phyloP scores from a whole-genome alignment of 1,140 invertebrate genomes.

The Drosophila ercepeae region DNA sequence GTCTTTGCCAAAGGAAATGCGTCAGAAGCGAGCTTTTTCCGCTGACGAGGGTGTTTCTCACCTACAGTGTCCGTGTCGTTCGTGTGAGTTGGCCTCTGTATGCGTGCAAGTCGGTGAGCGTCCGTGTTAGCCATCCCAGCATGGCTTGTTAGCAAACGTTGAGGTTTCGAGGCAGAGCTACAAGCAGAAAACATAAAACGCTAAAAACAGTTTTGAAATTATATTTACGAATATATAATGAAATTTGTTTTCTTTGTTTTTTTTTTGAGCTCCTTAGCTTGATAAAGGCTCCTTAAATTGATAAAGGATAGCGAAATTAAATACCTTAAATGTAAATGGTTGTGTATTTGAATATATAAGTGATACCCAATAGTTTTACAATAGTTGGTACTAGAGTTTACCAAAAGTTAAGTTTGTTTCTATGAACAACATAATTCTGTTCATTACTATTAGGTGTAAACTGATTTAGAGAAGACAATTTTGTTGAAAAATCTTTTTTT shows the following conservation, averaged over 20 bases:
- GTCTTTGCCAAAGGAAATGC: constrained; percentile 53
- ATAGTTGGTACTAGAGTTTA: too few species aligned
- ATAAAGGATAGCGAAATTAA: too few species aligned
- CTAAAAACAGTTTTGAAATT: not conserved
- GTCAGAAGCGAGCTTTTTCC: constrained; percentile 45
- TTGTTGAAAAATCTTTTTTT: too few species aligned
- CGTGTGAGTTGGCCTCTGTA: constrained; percentile 47
- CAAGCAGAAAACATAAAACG: not conserved
- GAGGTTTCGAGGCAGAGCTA: not conserved
- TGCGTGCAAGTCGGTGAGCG: constrained; percentile 42
- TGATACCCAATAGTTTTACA: too few species aligned
- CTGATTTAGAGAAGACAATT: too few species aligned
- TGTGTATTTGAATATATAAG: too few species aligned
- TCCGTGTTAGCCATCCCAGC: constrained; percentile 7
- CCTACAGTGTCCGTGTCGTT: constrained; percentile 62
- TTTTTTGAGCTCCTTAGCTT: not conserved
- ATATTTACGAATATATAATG: not conserved
- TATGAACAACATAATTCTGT: too few species aligned
- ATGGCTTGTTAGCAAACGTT: not conserved
- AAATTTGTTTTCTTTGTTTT: not conserved
- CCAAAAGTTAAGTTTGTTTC: too few species aligned
- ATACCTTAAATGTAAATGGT: too few species aligned
- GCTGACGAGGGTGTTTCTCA: constrained; percentile 35
- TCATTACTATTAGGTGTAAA: too few species aligned
- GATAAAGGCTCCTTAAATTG: not conserved